Conservation (phyloP, 1,140 invertebrate species). For the Drosophila repleta region DNA sequence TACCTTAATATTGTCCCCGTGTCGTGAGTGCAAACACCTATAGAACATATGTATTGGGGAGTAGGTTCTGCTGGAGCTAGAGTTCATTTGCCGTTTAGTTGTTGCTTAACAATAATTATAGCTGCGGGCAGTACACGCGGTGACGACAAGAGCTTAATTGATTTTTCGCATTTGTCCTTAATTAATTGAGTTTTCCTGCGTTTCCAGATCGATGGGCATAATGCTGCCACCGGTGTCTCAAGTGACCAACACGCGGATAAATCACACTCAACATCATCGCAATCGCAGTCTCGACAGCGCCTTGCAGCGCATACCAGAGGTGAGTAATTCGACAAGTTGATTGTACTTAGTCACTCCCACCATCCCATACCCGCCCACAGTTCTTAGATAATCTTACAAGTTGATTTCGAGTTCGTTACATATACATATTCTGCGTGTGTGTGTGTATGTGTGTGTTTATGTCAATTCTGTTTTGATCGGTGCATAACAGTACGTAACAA, state of each 20-base stretch:
- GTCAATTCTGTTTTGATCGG: not conserved
- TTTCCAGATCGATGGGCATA: conserved; percentile 90
- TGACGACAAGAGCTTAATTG: conserved; percentile 42
- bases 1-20: conserved; percentile 16
- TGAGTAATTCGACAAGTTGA: conserved; percentile 75
- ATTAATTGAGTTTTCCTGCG: conserved; percentile 1
- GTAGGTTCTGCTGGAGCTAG: not conserved
- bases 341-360: not conserved
- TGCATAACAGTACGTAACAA: not conserved
- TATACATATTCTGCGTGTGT: no score
- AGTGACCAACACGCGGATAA: conserved; percentile 84
- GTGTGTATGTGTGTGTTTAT: no score
- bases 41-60: not conserved
- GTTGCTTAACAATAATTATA: conserved; percentile 4
- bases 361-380: not conserved
- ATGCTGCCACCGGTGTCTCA: conserved; percentile 89
- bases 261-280: conserved; percentile 90
- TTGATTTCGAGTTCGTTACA: not conserved
- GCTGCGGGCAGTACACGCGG: conserved; percentile 24
- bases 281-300: conserved; percentile 95
- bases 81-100: conserved; percentile 7
- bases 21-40: conserved; percentile 13
- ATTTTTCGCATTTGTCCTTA: conserved; percentile 45
- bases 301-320: conserved; percentile 93
- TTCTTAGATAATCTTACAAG: conserved; percentile 12